phyloP scores from a whole-genome alignment of 2,113 vertebrate species.

The Ginglymostoma cirratum region DNA sequence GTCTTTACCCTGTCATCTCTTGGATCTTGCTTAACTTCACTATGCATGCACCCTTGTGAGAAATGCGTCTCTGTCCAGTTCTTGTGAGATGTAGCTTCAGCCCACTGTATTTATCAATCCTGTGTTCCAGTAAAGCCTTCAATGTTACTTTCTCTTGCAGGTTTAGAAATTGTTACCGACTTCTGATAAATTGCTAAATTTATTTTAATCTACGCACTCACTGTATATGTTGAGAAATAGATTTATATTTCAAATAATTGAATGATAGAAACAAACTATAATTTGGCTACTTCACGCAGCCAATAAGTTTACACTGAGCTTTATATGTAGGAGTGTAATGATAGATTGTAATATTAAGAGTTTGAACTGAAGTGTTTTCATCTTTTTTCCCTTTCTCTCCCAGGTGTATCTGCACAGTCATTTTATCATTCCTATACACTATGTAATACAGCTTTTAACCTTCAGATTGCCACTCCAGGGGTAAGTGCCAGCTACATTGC shows the following conservation, averaged over 20 bases:
- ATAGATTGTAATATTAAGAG: neutral
- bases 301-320: no score
- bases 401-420: conserved; percentile 84
- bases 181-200: neutral
- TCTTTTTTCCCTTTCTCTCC: conserved; percentile 3
- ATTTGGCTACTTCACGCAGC: neutral
- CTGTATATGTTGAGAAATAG: neutral
- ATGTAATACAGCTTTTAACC: conserved; percentile 73
- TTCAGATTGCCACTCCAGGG: conserved; percentile 90
- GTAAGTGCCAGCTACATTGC: conserved; percentile 57
- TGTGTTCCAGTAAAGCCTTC: neutral
- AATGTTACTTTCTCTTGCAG: neutral
- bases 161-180: neutral
- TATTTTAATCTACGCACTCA: neutral
- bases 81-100: neutral
- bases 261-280: neutral
- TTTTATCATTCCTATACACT: conserved; percentile 82
- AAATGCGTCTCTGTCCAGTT: neutral
- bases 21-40: neutral
- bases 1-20: neutral
- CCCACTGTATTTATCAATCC: neutral
- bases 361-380: neutral
- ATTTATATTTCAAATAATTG: neutral
- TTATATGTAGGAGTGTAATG: neutral
- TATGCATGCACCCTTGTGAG: neutral